Evolutionary conservation across 1,140 invertebrate species (phyloP).

Genomic region (Drosophila punjabiensis): DNA sequence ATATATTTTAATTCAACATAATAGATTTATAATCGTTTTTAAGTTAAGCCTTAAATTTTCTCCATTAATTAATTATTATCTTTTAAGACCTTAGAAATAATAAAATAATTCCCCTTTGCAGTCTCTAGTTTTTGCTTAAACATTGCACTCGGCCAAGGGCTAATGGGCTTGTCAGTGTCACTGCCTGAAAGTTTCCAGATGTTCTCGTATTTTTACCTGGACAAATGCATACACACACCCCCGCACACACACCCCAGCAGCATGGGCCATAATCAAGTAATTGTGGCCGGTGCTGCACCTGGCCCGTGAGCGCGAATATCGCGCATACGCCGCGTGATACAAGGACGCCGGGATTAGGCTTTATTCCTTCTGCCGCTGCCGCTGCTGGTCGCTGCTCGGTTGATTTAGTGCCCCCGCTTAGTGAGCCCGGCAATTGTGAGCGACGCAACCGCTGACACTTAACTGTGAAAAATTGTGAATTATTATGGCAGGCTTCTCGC

Average conservation of each 20-base stretch:
- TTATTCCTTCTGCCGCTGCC: conserved; percentile 26
- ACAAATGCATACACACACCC: conserved; percentile 51
- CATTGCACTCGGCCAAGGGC: conserved; percentile 35
- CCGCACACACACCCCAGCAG: not conserved
- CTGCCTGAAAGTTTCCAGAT: conserved; percentile 19
- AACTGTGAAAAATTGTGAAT: conserved; percentile 83
- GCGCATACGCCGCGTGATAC: conserved; percentile 62
- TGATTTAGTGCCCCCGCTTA: conserved; percentile 77
- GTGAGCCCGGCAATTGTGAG: conserved; percentile 66
- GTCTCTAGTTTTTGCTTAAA: conserved; percentile 27
- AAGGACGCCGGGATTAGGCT: conserved; percentile 47
- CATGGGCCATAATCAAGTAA: conserved; percentile 65
- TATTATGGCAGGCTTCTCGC: conserved; percentile 70
- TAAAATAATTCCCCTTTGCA: not conserved
- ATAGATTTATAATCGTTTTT: not conserved
- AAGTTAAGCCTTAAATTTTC: accelerated
- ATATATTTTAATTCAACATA: no score
- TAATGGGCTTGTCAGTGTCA: conserved; percentile 61
- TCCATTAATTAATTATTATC: not conserved
- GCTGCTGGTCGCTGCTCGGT: conserved; percentile 45
- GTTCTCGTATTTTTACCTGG: conserved; percentile 38
- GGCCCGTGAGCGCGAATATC: conserved; percentile 31
- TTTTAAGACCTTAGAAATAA: not conserved
- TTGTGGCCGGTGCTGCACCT: conserved; percentile 61
- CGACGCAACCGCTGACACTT: conserved; percentile 74